Evolutionary conservation across 2,888 invertebrate species (phyloP).

Genomic region (Mythimna impura): DNA sequence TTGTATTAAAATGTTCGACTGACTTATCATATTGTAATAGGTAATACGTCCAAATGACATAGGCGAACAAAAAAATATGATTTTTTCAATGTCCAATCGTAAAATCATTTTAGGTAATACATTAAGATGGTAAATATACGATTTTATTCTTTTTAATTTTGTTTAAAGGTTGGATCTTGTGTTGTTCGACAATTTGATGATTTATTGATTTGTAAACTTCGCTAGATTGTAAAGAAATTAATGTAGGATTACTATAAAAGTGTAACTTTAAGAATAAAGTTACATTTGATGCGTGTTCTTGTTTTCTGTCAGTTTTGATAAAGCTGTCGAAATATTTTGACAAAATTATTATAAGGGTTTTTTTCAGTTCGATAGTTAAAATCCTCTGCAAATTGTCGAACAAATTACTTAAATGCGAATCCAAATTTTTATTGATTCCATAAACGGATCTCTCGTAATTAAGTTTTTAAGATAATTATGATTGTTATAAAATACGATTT

Average conservation of each 20-base stretch:
- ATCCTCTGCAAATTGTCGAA: constrained; percentile 58
- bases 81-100: constrained; percentile 76
- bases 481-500: constrained; percentile 71
- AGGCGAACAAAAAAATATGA: constrained; percentile 65
- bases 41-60: constrained; percentile 82
- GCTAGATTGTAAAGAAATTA: constrained; percentile 39
- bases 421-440: constrained; percentile 74
- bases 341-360: constrained; percentile 19
- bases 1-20: constrained; percentile 83
- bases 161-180: constrained; percentile 66
- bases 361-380: constrained; percentile 6
- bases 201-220: constrained; percentile 16
- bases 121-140: constrained; percentile 61
- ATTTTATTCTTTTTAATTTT: constrained; percentile 57
- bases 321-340: constrained; percentile 6
- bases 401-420: constrained; percentile 59
- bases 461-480: constrained; percentile 76
- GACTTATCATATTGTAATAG: constrained; percentile 80
- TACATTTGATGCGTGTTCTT: constrained; percentile 21
- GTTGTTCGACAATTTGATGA: constrained; percentile 61
- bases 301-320: constrained; percentile 19
- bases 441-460: constrained; percentile 79
- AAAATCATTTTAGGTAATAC: constrained; percentile 70
- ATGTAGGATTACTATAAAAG: constrained; percentile 26
- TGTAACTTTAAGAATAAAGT: constrained; percentile 39